Evolutionary conservation across 2,888 invertebrate genomes (phyloP), one percentile per base, ranked within the genome.

Genomic region (Nemotelus pantherinus): DNA sequence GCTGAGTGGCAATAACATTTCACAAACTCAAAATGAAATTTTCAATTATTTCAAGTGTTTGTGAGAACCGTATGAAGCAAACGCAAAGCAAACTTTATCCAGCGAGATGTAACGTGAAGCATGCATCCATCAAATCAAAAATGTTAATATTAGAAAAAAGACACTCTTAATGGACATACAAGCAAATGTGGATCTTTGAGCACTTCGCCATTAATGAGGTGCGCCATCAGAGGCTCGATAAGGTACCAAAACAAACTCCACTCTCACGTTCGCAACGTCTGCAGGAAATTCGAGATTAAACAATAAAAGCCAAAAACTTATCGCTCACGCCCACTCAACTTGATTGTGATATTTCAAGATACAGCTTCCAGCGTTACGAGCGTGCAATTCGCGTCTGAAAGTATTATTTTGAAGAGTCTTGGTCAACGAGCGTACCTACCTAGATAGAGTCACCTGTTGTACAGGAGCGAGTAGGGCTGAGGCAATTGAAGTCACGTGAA

Each of bases 301-400:
- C 65, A 65, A 47, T 65, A 65, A 65, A 65, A 43, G 65, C 41
- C 65, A 65, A 65, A 47, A 65, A 65, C 43, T 65, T 44, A 65
- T 65, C 65, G 65, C 65, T 47, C 10, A 44, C 65, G 65, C 65
- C 65, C 65, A 65, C 65, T 44, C 65, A 47, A 65, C 47, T 47
- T 7, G 10, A 65, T 65, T 44, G 25, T 65, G 65, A 65, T 45
- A 47, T 65, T 65, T 65, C 9, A 47, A 47, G 47, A 45, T 45
- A 25, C 43, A n/a, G 65, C 65, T 65, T 47, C 65, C 43, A 65
- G 65, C 41, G 41, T 65, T 65, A 65, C 65, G 65, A 65, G 44
- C 65, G 25, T 65, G 65, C 65, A 65, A 45, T 65, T 43, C 7
- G 65, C 65, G 41, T n/a, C 47, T 65, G 65, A 47, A 65, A 65